phyloP scores from a whole-genome alignment of 2,888 invertebrate species.

The Ypsolopha scabrella region DNA sequence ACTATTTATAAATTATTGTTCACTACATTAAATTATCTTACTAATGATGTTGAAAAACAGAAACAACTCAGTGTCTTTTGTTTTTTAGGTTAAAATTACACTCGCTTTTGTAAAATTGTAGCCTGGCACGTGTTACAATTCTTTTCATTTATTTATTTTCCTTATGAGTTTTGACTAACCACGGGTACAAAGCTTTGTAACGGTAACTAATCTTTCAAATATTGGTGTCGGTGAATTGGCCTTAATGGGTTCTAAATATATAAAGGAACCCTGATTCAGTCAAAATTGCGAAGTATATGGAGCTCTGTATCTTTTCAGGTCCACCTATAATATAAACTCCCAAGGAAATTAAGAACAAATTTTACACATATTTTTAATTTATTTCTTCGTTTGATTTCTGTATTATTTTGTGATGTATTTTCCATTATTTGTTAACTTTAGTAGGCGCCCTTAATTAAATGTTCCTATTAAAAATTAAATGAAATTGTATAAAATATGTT shows the following conservation, averaged over 20 bases:
- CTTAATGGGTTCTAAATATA: background rate
- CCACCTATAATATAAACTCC: slow-evolving; percentile 47
- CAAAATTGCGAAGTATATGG: background rate
- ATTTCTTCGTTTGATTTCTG: slow-evolving; percentile 17
- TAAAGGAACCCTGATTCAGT: too few species aligned
- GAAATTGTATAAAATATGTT: slow-evolving; percentile 12
- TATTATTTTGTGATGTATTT: slow-evolving; percentile 28
- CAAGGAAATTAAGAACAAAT: slow-evolving; percentile 46
- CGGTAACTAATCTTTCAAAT: slow-evolving; percentile 13
- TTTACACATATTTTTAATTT: slow-evolving; percentile 26
- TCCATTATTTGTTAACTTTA: slow-evolving; percentile 16
- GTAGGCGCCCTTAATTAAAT: slow-evolving; percentile 32
- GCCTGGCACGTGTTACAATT: too few species aligned
- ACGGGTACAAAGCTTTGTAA: slow-evolving; percentile 18
- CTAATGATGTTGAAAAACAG: too few species aligned
- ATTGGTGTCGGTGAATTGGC: slow-evolving; percentile 23
- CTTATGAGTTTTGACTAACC: slow-evolving; percentile 29
- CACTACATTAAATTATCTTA: too few species aligned
- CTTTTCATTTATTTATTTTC: background rate
- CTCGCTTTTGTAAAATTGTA: too few species aligned
- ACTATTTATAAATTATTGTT: too few species aligned
- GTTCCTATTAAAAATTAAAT: slow-evolving; percentile 36
- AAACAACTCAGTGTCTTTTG: too few species aligned
- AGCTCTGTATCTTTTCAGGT: slow-evolving; percentile 54
- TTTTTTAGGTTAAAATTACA: too few species aligned